Evolutionary conservation across 2,797 vertebrate genomes (phyloP).

Genomic region (Uromys caudimaculatus): DNA sequence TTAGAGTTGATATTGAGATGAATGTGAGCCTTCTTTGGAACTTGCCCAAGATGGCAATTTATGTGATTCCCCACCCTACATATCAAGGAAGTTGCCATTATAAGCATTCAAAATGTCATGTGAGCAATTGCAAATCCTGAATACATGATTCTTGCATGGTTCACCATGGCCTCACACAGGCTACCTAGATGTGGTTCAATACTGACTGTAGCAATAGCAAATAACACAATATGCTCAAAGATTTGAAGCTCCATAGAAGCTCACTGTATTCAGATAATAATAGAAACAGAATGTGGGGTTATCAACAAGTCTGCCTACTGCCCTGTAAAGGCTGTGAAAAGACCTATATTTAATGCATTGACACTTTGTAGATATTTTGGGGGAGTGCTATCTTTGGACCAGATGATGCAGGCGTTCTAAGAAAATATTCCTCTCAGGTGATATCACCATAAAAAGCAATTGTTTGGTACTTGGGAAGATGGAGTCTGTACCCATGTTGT

Average conservation of each 20-base stretch:
- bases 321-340: constrained; percentile 29
- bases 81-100: neutral
- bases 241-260: neutral
- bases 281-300: constrained; percentile 53
- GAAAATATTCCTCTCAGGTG: constrained; percentile 59
- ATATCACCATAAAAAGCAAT: constrained; percentile 60
- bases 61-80: neutral
- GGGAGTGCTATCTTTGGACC: constrained; percentile 50
- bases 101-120: neutral
- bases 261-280: constrained; percentile 47
- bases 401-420: constrained; percentile 44
- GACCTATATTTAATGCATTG: constrained; percentile 58
- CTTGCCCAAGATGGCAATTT: constrained; percentile 56
- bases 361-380: constrained; percentile 64
- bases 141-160: neutral
- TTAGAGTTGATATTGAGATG: constrained; percentile 35
- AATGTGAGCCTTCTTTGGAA: constrained; percentile 36
- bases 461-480: constrained; percentile 50
- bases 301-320: constrained; percentile 57
- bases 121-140: neutral
- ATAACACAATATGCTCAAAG: neutral
- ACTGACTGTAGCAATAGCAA: neutral
- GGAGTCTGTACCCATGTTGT: constrained; percentile 33
- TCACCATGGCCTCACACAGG: neutral
- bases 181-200: neutral